phyloP scores from a whole-genome alignment of 2,113 vertebrate genomes.

The Cygnus buccinator region DNA sequence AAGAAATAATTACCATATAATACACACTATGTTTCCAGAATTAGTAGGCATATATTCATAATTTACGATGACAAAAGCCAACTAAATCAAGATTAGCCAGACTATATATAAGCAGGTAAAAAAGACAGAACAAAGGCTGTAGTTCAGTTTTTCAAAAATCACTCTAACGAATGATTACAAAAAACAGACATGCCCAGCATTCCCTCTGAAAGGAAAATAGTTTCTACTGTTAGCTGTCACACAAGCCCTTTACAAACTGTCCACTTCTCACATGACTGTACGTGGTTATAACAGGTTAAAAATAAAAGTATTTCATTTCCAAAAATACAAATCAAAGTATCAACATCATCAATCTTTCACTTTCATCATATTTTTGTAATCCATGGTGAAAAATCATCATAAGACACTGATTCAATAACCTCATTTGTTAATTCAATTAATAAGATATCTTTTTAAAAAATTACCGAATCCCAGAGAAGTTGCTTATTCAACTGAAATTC shows the following conservation, averaged over 20 bases:
- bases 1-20: neutral
- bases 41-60: neutral
- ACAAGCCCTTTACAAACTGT: neutral
- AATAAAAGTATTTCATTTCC: neutral
- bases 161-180: neutral
- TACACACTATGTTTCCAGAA: neutral
- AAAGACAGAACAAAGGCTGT: neutral
- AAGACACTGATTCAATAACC: neutral
- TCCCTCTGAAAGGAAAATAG: neutral
- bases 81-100: neutral
- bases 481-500: conserved; percentile 91
- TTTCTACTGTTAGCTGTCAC: neutral
- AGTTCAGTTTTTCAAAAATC: neutral
- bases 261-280: neutral
- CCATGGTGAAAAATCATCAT: neutral
- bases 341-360: neutral
- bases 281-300: neutral
- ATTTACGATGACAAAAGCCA: neutral
- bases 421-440: neutral
- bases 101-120: neutral
- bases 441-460: neutral
- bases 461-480: conserved; percentile 89
- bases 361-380: neutral
- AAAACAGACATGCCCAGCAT: neutral
- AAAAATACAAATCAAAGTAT: neutral